Percentiles rank a stretch among this genome's conserved stretches.
phyloP scores from a whole-genome alignment of 1,140 invertebrate genomes.

The Amphibalanus amphitrite region DNA sequence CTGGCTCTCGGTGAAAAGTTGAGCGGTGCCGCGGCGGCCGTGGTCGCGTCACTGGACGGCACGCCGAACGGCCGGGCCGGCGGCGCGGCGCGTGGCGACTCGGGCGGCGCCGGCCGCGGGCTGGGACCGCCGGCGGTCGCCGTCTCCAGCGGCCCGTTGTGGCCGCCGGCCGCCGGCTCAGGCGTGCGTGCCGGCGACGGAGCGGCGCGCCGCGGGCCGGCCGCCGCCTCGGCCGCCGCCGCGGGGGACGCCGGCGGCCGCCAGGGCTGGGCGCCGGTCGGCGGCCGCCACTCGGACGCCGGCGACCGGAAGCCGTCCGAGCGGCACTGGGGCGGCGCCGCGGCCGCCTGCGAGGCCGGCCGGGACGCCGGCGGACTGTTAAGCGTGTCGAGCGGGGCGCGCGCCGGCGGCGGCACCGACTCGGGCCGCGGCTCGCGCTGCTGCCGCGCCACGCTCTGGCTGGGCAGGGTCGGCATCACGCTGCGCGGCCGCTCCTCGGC shows the following conservation, averaged over 20 bases:
- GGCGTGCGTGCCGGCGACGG: conserved; percentile 74
- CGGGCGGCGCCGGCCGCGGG: conserved; percentile 32
- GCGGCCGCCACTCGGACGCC: background rate
- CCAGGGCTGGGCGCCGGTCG: background rate
- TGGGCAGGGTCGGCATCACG: background rate
- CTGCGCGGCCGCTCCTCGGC: background rate
- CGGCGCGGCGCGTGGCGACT: conserved; percentile 64
- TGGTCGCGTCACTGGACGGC: conserved; percentile 69
- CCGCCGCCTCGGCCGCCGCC: conserved; percentile 10
- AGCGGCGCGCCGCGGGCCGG: conserved; percentile 53
- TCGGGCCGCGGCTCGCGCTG: background rate
- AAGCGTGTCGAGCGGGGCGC: too few species aligned
- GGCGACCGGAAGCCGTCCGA: background rate
- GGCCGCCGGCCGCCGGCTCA: conserved; percentile 47
- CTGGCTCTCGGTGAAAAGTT: background rate
- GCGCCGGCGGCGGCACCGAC: conserved; percentile 3
- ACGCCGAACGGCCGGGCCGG: conserved; percentile 77
- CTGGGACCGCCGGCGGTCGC: conserved; percentile 68
- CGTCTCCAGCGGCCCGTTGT: conserved; percentile 52
- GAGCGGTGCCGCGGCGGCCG: background rate
- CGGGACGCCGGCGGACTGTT: too few species aligned
- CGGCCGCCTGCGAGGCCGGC: too few species aligned
- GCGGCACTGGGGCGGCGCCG: too few species aligned
- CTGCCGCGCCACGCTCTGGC: background rate
- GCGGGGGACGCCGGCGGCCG: too few species aligned